phyloP scores from a whole-genome alignment of 2,797 vertebrate genomes.

The Sebastes ruberrimus region DNA sequence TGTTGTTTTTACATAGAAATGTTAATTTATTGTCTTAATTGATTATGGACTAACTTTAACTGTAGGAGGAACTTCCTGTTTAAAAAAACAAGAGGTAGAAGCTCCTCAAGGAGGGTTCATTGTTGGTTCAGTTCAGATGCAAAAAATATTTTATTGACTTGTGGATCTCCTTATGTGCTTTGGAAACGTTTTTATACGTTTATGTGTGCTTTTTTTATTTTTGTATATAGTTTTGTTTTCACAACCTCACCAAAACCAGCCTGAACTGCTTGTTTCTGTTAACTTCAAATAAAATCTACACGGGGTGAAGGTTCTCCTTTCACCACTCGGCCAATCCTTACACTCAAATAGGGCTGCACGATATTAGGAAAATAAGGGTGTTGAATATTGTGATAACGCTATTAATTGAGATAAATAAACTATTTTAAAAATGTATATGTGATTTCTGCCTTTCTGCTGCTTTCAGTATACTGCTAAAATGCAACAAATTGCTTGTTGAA shows the following conservation, averaged over 20 bases:
- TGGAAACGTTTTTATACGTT: not conserved
- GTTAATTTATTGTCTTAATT: not conserved
- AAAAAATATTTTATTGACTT: not conserved
- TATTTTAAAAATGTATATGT: accelerated
- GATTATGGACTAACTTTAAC: too few relatives aligned
- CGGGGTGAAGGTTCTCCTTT: not conserved
- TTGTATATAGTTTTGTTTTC: not conserved
- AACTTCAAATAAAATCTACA: not conserved
- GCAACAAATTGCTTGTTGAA: too few relatives aligned
- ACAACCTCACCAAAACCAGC: not conserved
- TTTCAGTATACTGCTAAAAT: too few relatives aligned
- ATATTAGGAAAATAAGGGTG: not conserved
- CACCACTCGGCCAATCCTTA: not conserved
- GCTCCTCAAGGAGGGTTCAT: not conserved
- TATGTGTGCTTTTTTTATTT: not conserved
- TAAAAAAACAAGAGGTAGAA: too few relatives aligned
- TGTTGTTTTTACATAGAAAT: not conserved
- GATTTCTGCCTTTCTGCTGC: too few relatives aligned
- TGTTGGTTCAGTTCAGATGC: not conserved
- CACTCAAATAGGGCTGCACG: not conserved
- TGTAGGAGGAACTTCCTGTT: too few relatives aligned
- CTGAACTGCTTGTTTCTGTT: not conserved
- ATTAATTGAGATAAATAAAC: not conserved
- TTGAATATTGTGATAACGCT: not conserved
- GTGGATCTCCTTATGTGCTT: not conserved